A percentile compares a stretch with the other conserved stretches of the same genome.
These are phyloP conservation scores for Harlomillsia oculata DNA, from an alignment of 1,140 invertebrate genomes.

Conservation along the genomic window DNA sequence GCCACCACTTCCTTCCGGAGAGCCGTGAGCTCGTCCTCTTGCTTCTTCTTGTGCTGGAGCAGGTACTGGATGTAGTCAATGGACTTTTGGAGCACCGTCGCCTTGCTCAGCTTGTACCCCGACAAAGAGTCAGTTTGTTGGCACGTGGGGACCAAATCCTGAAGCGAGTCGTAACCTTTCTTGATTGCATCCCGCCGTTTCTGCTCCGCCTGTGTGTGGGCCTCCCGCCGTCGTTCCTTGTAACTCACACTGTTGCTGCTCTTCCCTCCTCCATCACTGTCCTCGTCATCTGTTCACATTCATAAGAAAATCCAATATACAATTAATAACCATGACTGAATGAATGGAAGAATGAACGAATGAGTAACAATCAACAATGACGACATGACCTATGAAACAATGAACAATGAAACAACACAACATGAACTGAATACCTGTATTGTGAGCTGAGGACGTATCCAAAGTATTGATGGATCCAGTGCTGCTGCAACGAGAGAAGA, in stretches of 20 bases:
- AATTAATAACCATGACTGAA: not conserved
- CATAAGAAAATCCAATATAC: not conserved
- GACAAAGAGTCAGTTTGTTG: conserved; percentile 71
- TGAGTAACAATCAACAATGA: not conserved
- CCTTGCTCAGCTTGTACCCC: conserved; percentile 90
- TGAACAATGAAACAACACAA: not conserved
- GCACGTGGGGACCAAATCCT: conserved; percentile 85
- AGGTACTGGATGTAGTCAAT: conserved; percentile 81
- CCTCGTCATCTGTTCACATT: conserved; percentile 68
- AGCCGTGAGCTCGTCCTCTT: conserved; percentile 82
- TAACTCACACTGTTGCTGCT: conserved; percentile 77
- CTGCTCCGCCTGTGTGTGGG: conserved; percentile 94
- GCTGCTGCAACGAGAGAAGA: conserved; percentile 68
- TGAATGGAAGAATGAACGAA: not conserved
- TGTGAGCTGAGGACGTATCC: conserved; percentile 72
- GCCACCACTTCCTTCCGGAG: conserved; percentile 92
- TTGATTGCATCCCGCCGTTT: conserved; percentile 94
- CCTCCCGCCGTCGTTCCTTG: conserved; percentile 84
- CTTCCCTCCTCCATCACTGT: conserved; percentile 73
- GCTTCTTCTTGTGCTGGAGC: conserved; percentile 80
- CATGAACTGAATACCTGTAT: conserved; percentile 53
- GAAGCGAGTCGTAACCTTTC: conserved; percentile 83
- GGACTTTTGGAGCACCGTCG: conserved; percentile 83
- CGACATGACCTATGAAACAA: not conserved
- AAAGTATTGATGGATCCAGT: conserved; percentile 71